Percentiles rank a stretch among this genome's conserved stretches.
Evolutionary conservation across 2,888 invertebrate species (phyloP).

Genomic region (Ornithoptera alexandrae): DNA sequence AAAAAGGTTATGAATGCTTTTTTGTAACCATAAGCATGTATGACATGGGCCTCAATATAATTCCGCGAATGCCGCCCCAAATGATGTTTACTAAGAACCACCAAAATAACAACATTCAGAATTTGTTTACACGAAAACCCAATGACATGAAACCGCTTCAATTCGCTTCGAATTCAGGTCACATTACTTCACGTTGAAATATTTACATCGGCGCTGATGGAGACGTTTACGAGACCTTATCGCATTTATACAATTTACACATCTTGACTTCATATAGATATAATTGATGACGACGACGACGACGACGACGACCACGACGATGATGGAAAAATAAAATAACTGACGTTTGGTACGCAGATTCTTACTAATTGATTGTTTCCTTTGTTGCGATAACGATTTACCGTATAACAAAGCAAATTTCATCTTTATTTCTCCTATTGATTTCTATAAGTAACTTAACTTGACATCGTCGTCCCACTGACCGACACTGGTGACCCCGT

Average conservation of each 20-base stretch:
- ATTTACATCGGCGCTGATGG: neutral
- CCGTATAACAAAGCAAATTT: too few relatives aligned
- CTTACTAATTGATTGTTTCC: too few relatives aligned
- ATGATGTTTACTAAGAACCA: neutral
- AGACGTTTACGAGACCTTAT: conserved; percentile 15
- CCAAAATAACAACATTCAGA: conserved; percentile 2
- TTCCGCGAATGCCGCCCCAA: neutral
- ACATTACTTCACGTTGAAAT: conserved; percentile 21
- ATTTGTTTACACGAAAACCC: conserved; percentile 14
- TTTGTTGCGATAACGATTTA: too few relatives aligned
- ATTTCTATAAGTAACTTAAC: too few relatives aligned
- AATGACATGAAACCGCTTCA: conserved; percentile 5
- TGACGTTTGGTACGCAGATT: too few relatives aligned
- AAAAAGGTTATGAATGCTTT: neutral
- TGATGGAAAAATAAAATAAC: too few relatives aligned
- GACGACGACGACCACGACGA: too few relatives aligned
- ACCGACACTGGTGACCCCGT: too few relatives aligned
- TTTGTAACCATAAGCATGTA: neutral
- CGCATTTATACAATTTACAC: neutral
- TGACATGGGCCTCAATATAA: neutral
- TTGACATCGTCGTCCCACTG: too few relatives aligned
- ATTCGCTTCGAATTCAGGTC: conserved; percentile 16
- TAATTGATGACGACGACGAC: neutral
- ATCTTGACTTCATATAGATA: neutral
- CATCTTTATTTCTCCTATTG: too few relatives aligned